These are phyloP conservation scores for Pharmacophagus antenor DNA, from an alignment of 2,888 invertebrate species.

Conservation along the genomic window DNA sequence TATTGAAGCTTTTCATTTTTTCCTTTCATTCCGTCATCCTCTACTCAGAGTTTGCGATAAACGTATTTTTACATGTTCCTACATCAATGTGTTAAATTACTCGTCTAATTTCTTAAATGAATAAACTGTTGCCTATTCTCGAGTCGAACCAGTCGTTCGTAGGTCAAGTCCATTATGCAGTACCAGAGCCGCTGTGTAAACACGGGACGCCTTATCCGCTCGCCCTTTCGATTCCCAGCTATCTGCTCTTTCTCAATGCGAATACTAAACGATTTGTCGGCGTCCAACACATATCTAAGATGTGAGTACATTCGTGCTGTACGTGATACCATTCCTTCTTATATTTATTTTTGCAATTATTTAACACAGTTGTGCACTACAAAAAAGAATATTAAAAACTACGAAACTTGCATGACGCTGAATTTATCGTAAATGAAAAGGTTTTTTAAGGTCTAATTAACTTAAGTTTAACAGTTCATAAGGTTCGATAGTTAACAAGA, in stretches of 20 bases:
- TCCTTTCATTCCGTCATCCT: too few species aligned
- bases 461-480: too few species aligned
- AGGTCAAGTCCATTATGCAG: conserved; percentile 67
- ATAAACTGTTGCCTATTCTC: not conserved
- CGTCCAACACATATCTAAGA: conserved; percentile 66
- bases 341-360: not conserved
- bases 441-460: too few species aligned
- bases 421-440: too few species aligned
- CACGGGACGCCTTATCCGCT: conserved; percentile 51
- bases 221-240: conserved; percentile 63
- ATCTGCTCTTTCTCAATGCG: conserved; percentile 63
- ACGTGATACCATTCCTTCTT: conserved; percentile 31
- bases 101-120: not conserved
- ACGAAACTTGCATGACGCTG: too few species aligned
- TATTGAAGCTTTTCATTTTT: too few species aligned
- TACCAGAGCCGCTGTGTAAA: conserved; percentile 46
- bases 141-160: conserved; percentile 34
- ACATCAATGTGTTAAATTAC: too few species aligned
- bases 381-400: too few species aligned
- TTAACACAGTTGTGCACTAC: too few species aligned
- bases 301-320: conserved; percentile 47
- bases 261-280: conserved; percentile 73
- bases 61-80: not conserved
- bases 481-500: too few species aligned
- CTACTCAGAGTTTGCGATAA: too few species aligned